Base-by-base conservation (phyloP, 2,888 invertebrate species). In the Campopleginae sp. region DNA sequence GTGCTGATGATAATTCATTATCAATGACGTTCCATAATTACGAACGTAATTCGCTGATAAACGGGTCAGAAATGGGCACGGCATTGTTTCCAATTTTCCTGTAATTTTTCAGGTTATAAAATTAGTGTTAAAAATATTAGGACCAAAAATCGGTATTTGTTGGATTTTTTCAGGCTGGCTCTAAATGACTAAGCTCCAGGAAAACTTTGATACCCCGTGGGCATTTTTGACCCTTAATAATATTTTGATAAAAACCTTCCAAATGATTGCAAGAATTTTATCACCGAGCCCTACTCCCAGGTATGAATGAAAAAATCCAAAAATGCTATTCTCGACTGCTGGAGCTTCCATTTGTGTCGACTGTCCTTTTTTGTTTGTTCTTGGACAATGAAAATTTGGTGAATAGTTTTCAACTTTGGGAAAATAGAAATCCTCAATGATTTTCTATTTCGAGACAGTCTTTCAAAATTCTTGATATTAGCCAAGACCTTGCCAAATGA, bases 51-150 rank as follows among this genome's bases (percentile, higher is more conserved):
- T 96, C 88, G 96, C 95, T 91, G 97, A 97, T 86, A 98, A 94
- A 88, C 97, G 96, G 90, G 96, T 97, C 91, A 98, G 94, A 94
- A 98, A 98, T 87, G 98, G 98, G 94, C 98, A 98, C 92, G 98
- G 97, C 98, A 98, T 98, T 87, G 74, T 87, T 2, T 77, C 74
- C 80, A 76, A 61, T 75, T 87, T 86, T 63, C 84, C 91, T 91
- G 82, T 46, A 88, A 84, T 51, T 70, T 17, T 14, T n/a, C 23
- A 27, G 51, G 42, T 33, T 14, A 10, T 31, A 5, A 1, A 38
- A 44, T 66, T 14, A 66, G 48, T 12, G 4, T 19, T 10, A 5
- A 23, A 51, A 8, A 51, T 23, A 51, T 23, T 8, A 19, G 8
- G 0, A 8, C 1, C 8, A 2, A 31, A n/a, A 46, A 31, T 31